Percentiles rank a stretch among this genome's conserved stretches.
These are phyloP conservation scores for Orestias chungarensis DNA, from an alignment of 2,797 vertebrate genomes.

Conservation along the genomic window DNA sequence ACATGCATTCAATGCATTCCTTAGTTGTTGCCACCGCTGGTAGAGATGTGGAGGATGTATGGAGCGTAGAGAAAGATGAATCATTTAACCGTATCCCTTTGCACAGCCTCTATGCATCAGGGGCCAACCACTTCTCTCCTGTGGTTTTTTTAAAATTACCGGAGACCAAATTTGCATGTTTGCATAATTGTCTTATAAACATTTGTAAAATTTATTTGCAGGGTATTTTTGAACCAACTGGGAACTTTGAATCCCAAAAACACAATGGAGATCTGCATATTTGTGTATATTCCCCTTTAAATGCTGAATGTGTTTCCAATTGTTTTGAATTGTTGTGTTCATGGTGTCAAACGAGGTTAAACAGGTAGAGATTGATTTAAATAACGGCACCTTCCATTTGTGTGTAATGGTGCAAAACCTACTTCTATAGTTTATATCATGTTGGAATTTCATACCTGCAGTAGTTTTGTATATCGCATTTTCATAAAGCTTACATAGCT, in stretches of 20 bases:
- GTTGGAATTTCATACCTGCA: too few species aligned
- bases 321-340: background rate
- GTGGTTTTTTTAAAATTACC: too few species aligned
- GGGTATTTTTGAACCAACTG: background rate
- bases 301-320: background rate
- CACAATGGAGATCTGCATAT: background rate
- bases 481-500: too few species aligned
- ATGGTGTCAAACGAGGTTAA: too few species aligned
- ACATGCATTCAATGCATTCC: slow-evolving; percentile 6
- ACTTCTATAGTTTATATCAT: too few species aligned
- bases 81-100: background rate
- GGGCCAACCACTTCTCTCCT: background rate
- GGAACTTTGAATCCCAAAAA: background rate
- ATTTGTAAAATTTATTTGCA: background rate
- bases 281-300: background rate
- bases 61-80: background rate
- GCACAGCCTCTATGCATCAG: background rate
- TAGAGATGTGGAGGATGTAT: background rate
- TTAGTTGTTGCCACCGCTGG: background rate
- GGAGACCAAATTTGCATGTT: too few species aligned
- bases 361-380: too few species aligned
- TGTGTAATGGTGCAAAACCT: too few species aligned
- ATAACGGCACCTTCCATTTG: too few species aligned
- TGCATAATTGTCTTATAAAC: background rate
- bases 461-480: too few species aligned